phyloP scores from a whole-genome alignment of 2,888 invertebrate genomes.

The Agrenia bidenticulata region DNA sequence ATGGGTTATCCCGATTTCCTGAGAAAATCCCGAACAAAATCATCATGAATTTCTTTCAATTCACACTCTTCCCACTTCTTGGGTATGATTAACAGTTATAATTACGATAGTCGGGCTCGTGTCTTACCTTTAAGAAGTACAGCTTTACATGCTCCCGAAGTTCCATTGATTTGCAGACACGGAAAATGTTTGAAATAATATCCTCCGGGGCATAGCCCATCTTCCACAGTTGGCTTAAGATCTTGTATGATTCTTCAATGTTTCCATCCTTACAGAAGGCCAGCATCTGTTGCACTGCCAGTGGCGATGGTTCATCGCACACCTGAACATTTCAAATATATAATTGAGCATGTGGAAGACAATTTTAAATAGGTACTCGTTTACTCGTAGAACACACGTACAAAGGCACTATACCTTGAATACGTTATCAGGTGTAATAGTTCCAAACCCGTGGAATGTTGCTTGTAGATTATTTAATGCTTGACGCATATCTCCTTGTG shows the following conservation, averaged over 20 bases:
- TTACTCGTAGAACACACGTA: neutral
- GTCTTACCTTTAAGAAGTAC: constrained; percentile 73
- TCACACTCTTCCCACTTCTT: constrained; percentile 12
- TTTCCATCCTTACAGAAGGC: constrained; percentile 77
- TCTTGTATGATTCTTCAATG: constrained; percentile 82
- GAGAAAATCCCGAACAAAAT: constrained; percentile 56
- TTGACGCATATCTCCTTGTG: constrained; percentile 98
- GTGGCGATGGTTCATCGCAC: constrained; percentile 97
- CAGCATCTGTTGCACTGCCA: constrained; percentile 88
- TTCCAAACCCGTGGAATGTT: constrained; percentile 86
- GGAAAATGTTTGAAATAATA: constrained; percentile 90
- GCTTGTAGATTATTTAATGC: constrained; percentile 97
- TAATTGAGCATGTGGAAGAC: too few species aligned
- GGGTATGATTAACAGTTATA: too few species aligned
- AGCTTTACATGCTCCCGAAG: constrained; percentile 80
- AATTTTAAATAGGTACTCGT: neutral
- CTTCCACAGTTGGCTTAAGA: constrained; percentile 84
- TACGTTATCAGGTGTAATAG: constrained; percentile 89
- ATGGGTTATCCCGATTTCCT: constrained; percentile 90
- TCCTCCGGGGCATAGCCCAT: constrained; percentile 97
- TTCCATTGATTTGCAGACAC: constrained; percentile 84
- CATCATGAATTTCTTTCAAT: constrained; percentile 2
- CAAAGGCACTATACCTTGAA: constrained; percentile 74
- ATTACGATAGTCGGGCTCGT: too few species aligned
- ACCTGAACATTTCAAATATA: constrained; percentile 61